Percentiles rank a stretch among this genome's conserved stretches.
These are phyloP conservation scores for Burhinus bistriatus DNA, from an alignment of 2,113 vertebrate genomes.

Conservation along the genomic window DNA sequence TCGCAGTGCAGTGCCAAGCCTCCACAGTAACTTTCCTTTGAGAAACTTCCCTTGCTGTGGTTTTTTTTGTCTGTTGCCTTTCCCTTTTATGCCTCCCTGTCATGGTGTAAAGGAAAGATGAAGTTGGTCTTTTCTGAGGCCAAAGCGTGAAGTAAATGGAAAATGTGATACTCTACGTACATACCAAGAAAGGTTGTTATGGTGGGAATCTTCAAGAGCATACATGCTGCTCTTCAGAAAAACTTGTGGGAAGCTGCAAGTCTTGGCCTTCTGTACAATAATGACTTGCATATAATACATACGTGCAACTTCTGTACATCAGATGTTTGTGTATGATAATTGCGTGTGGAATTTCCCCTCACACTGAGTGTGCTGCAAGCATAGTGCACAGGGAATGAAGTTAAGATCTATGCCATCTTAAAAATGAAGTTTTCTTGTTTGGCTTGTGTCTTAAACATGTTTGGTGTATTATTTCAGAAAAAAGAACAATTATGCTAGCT, in stretches of 20 bases:
- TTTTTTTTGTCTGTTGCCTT: not conserved
- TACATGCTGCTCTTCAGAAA: not conserved
- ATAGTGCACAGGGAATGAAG: not conserved
- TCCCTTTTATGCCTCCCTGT: not conserved
- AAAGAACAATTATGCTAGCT: not conserved
- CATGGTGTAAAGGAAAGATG: not conserved
- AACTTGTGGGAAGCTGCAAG: not conserved
- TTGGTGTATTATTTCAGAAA: not conserved
- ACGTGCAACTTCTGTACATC: fast-evolving
- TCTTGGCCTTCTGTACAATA: not conserved
- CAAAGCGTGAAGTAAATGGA: not conserved
- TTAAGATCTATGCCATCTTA: not conserved
- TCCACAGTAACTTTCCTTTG: not conserved
- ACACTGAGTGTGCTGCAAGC: not conserved
- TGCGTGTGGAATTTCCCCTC: not conserved
- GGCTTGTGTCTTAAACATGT: not conserved
- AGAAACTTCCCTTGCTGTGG: not conserved
- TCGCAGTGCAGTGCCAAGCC: not conserved
- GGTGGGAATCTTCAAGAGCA: not conserved
- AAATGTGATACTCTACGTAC: not conserved
- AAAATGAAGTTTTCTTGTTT: not conserved
- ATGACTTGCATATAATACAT: fast-evolving
- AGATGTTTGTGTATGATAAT: fast-evolving
- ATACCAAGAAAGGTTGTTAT: not conserved
- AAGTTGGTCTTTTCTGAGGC: not conserved